Base-by-base conservation (phyloP, 2,888 invertebrate genomes). In the Branchipolynoe longqiensis region DNA sequence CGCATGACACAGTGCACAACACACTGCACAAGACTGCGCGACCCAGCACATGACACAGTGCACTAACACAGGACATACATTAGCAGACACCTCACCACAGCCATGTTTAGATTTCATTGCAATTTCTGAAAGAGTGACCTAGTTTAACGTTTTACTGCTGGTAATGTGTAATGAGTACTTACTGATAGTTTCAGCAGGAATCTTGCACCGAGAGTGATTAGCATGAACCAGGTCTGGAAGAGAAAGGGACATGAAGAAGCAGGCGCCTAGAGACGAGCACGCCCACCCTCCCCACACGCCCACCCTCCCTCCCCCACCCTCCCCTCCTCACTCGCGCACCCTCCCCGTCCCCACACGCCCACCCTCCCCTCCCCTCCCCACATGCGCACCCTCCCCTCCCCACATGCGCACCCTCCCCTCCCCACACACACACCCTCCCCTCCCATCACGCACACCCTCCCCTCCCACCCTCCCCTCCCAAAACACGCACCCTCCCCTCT, bases 181-280 rank as follows among this genome's bases (percentile, higher is more conserved):
- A 78, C 78, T 3, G 78, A 78, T 25, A 78, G 31, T 25, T 54
- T 41, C 28, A 78, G 28, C 0, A 78, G 48, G 48, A 78, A 78
- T 28, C 48, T 78, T 25, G 78, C 78, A 3, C 78, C 78, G 3
- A 78, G 48, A 12, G 78, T 78, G 1, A 78, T 78, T 14, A 41
- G 28, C 28, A 78, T 14, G 78, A 78, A 78, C 78, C 78, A 78
- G 14, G 48, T 12, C 78, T 78, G 78, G 12, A 78, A 78, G 3
- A 78, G 28, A 4, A 73, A 38, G 14, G 6, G 3, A 38, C 33
- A 31, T n/a, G n/a, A 28, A 12, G 4, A 6, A 69, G 38, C 28
- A 8, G 33, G 38, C 4, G 12, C 28, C n/a, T 12, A 36, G 33
- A 36, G 6, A n/a, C n/a, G n/a, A n/a, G n/a, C n/a, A n/a, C n/a